Evolutionary conservation across 2,888 invertebrate species (phyloP), one percentile per base, ranked within the genome.

Genomic region (Blomia tropicalis): DNA sequence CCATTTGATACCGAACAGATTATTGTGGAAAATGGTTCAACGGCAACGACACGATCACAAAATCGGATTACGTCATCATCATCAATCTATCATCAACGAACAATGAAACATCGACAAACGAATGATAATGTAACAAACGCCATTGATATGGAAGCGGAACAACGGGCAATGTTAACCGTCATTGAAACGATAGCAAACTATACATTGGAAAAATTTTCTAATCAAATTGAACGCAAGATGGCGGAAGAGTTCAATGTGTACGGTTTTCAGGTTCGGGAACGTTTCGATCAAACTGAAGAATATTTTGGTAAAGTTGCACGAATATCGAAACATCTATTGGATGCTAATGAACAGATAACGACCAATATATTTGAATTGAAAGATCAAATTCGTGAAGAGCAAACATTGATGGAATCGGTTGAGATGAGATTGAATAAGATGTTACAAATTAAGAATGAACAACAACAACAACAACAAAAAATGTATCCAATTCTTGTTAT

Each of bases 181-280:
- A 27, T 56, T 25, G 36, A 14, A 2, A 14, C 29, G 4, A 14
- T 31, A 19, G 31, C 56, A 2, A 56, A 56, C 23, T 36, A n/a
- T 11, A 56, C 56, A 36, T 22, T 36, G 4, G 32, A 56, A 19
- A 14, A 36, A 25, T 56, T 19, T 36, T 17, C 19, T 14, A 23
- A 29, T 19, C 2, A 4, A 31, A 30, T 56, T 17, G 29, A 56
- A 14, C 2, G 56, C 2, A 56, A 56, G 11, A 23, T 56, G 14
- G 56, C 31, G 2, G 56, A 56, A 25, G 56, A 56, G 29, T 56
- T 56, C 3, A 56, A 56, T 56, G 56, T 36, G 29, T 32, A 29
- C 23, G 23, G 29, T 25, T 56, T 56, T 56, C 29, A 30, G 14
- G n/a, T 56, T 2, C 25, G 23, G 23, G 47, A 47, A 25, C 17